Evolutionary conservation across 1,140 invertebrate genomes (phyloP), one percentile per base, ranked within the genome.

Genomic region (Drosophila trapezifrons): DNA sequence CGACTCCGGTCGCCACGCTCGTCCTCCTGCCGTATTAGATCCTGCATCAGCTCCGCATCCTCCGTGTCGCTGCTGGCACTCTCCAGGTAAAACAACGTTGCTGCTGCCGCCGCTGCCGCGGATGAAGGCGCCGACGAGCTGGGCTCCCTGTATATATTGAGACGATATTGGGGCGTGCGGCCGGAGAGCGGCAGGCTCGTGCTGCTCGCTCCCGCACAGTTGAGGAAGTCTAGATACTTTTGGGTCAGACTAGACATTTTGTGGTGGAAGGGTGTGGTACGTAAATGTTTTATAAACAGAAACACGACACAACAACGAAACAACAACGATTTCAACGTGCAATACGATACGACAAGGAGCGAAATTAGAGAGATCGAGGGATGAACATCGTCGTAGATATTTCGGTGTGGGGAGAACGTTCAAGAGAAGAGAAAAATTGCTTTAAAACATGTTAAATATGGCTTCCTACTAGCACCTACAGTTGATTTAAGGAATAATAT

Each of bases 21-120:
- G 63, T 95, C 94, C 67, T 95, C 94, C 42, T 94, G 93, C 15
- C 92, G 91, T 1, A 95, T 83, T 22, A 95, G 90, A 37, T 90
- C 67, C 18, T 89, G 83, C 78, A 92, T 86, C 2, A 77, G 76
- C 49, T 81, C 77, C 18, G 78, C 79, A 54, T 82, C 76, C 73
- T 91, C 85, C 3, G 80, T 89, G 52, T 91, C 85, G 20, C 86
- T 82, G 59, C 80, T 90, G 18, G 60, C 76, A 27, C 82, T 80
- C 40, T 90, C 79, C 35, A 91, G 69, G 55, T 89, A 85, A 49
- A 91, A 89, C 40, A 89, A 20, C 40, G 85, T 80, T 37, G 80
- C 77, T 43, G 84, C 74, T 52, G 67, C 80, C 12, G 76, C 78
- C 20, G 78, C 81, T 18, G 72, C 81, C 49, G 77, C 72, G 10